Base-by-base conservation (phyloP, 2,797 vertebrate genomes). In the Benthosema pterotum region DNA sequence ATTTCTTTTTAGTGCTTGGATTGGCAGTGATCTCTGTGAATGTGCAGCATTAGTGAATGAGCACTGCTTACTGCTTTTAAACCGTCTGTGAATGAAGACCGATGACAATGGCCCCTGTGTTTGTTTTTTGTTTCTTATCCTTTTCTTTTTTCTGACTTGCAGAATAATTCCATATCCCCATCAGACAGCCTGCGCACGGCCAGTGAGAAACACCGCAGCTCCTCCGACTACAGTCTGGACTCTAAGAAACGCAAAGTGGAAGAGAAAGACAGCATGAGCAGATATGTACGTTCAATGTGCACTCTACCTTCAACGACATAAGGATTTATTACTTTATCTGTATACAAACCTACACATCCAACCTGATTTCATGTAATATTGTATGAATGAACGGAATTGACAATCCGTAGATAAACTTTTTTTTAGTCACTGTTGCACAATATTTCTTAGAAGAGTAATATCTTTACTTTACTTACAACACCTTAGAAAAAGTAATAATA, bases 101-200 rank as follows among this genome's bases (percentile, higher is more conserved):
- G 5, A 25, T 53, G 68, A 49, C 74, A 71, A 78, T 83, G 57
- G 84, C 74, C 60, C 52, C 43, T 57, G 3, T 72, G 32, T 74
- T 72, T 78, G 64, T 14, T 61, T 77, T 78, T 77, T 78, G 67
- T 54, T 56, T 22, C 56, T 72, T 59, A 22, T 49, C 13, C 4
- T 12, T 13, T 1, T 78, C 54, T 57, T 22, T 54, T 73, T 57
- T 42, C 46, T 13, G 2, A 11, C 11, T 1, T 66, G 77, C 61
- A 99, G 97, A 99, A 98, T 74, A 97, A 97, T 72, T 98, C 96
- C 0, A 94, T 98, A 72, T 99, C 97, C 0, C 97, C 96, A 7
- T 96, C 96, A 1, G 97, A 98, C 79, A 98, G 96, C 83, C 90
- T 98, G 71, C 91, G 96, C 67, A 87, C 93, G 6, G 91, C 93